Conservation (phyloP, 2,888 invertebrate genomes). For the Drosophila phalerata region DNA sequence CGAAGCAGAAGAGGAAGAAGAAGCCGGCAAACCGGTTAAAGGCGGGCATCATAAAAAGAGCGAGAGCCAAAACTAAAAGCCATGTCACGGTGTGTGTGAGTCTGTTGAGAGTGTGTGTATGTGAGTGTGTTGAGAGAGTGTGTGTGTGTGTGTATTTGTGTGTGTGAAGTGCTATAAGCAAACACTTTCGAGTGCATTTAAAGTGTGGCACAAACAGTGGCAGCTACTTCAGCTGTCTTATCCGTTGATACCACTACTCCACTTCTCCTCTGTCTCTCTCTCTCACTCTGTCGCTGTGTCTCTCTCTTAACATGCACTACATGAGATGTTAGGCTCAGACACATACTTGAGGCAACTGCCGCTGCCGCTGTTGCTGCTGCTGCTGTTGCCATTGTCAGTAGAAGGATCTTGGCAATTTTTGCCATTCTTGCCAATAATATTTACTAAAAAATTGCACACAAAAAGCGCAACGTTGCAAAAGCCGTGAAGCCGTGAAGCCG, state of each 20-base stretch:
- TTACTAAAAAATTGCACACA: conserved; percentile 62
- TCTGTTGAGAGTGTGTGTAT: conserved; percentile 26
- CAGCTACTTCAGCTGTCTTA: conserved; percentile 67
- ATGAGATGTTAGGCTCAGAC: conserved; percentile 72
- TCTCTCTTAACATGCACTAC: conserved; percentile 39
- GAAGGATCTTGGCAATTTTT: conserved; percentile 43
- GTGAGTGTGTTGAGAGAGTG: conserved; percentile 5
- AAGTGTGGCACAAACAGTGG: conserved; percentile 76
- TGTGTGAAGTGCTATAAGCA: conserved; percentile 71
- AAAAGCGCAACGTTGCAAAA: conserved; percentile 64
- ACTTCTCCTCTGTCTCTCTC: not conserved
- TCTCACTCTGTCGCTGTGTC: not conserved
- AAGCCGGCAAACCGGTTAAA: conserved; percentile 48
- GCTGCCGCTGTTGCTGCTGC: not conserved
- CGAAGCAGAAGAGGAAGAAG: conserved; percentile 4
- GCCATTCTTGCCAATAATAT: conserved; percentile 72
- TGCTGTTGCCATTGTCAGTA: conserved; percentile 62
- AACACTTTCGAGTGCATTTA: conserved; percentile 78
- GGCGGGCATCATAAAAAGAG: conserved; percentile 53
- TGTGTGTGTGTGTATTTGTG: conserved; percentile 21
- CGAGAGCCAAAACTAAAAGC: conserved; percentile 59
- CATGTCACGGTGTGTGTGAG: conserved; percentile 27
- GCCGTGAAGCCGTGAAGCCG: conserved; percentile 31
- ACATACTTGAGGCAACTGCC: conserved; percentile 62
- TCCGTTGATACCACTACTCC: conserved; percentile 18